Percentiles rank a stretch among this genome's conserved stretches.
phyloP scores from a whole-genome alignment of 2,797 vertebrate genomes.

The Antennarius maculatus region DNA sequence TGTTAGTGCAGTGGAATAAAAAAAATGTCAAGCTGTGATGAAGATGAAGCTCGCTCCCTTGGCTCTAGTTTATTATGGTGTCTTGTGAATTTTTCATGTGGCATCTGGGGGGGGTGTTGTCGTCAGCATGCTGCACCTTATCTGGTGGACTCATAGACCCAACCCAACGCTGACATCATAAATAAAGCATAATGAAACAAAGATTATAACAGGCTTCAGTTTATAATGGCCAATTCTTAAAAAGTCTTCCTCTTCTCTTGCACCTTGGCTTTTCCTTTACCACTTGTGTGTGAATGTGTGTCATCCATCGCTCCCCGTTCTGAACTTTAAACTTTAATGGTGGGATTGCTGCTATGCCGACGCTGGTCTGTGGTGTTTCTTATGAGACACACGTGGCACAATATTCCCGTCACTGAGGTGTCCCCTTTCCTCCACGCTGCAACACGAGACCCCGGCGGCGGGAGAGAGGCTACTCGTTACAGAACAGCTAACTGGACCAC shows the following conservation, averaged over 20 bases:
- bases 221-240: too few relatives aligned
- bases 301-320: slow-evolving; percentile 31
- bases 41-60: neutral
- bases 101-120: slow-evolving; percentile 29
- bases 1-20: neutral
- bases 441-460: slow-evolving; percentile 58
- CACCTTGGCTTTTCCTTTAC: neutral
- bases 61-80: neutral
- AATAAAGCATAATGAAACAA: neutral
- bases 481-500: slow-evolving; percentile 60
- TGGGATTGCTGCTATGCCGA: slow-evolving; percentile 26
- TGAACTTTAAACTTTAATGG: slow-evolving; percentile 69
- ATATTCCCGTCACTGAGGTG: slow-evolving; percentile 48
- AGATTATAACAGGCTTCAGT: neutral
- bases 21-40: too few relatives aligned
- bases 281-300: slow-evolving; percentile 14
- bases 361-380: slow-evolving; percentile 43
- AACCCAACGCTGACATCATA: too few relatives aligned
- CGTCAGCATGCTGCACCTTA: slow-evolving; percentile 37
- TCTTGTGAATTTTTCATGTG: slow-evolving; percentile 72
- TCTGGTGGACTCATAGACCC: slow-evolving; percentile 14
- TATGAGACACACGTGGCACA: slow-evolving; percentile 25
- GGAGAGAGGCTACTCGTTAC: slow-evolving; percentile 60
- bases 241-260: neutral
- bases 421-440: slow-evolving; percentile 54